Evolutionary conservation across 2,797 vertebrate species (phyloP).

Genomic region (Chanos chanos): DNA sequence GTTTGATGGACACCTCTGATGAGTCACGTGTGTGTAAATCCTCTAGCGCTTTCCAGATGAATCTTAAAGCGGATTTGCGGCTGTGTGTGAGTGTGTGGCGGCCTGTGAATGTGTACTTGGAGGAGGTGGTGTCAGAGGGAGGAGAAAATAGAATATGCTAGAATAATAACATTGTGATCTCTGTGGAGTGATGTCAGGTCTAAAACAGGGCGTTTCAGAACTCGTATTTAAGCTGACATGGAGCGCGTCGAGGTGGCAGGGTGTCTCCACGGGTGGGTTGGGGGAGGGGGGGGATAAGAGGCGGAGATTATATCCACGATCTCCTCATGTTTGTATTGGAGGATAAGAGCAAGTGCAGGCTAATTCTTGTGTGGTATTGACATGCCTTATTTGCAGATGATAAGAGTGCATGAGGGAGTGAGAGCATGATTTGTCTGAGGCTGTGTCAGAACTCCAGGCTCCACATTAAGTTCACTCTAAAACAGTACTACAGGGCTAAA

Average conservation of each 20-base stretch:
- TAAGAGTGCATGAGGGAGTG: slow-evolving; percentile 35
- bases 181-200: slow-evolving; percentile 38
- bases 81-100: slow-evolving; percentile 4
- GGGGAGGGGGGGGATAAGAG: slow-evolving; percentile 42
- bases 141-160: slow-evolving; percentile 49
- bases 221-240: slow-evolving; percentile 46
- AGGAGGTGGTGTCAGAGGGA: slow-evolving; percentile 34
- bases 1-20: slow-evolving; percentile 62
- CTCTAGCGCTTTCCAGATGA: slow-evolving; percentile 8
- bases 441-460: slow-evolving; percentile 19
- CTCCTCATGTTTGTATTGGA: slow-evolving; percentile 58
- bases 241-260: slow-evolving; percentile 40
- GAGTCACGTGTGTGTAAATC: slow-evolving; percentile 34
- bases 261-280: slow-evolving; percentile 25
- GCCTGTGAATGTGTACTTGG: slow-evolving; percentile 3
- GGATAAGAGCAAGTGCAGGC: slow-evolving; percentile 49
- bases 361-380: slow-evolving; percentile 53
- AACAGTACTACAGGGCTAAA: too few relatives aligned
- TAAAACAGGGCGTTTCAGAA: slow-evolving; percentile 44
- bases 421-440: slow-evolving; percentile 43
- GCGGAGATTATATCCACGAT: slow-evolving; percentile 57
- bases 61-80: too few relatives aligned
- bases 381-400: slow-evolving; percentile 37
- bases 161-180: slow-evolving; percentile 59
- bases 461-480: neutral